Conservation (phyloP, 2,113 vertebrate genomes). For the Sprattus sprattus region DNA sequence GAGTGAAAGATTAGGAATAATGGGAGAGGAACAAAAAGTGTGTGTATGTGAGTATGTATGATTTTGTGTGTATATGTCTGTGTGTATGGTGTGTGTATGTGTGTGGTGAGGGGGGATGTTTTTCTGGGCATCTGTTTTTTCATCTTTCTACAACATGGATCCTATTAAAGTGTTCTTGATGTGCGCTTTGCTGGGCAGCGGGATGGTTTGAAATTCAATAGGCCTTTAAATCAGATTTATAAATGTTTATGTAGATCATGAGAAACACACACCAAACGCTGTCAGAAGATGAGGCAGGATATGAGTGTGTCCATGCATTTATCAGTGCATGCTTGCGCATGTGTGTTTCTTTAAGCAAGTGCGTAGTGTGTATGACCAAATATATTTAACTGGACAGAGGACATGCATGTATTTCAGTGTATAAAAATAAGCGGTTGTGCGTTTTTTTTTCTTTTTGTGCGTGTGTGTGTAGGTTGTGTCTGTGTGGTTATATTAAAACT, state of each 20-base stretch:
- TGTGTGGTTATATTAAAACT: slow-evolving; percentile 26
- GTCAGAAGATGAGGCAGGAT: slow-evolving; percentile 37
- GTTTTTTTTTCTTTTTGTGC: too few relatives aligned
- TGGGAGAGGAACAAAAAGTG: background rate
- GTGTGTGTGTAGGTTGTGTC: background rate
- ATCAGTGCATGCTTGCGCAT: slow-evolving; percentile 7
- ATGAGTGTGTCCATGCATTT: slow-evolving; percentile 21
- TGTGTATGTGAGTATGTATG: background rate
- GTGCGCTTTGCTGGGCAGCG: slow-evolving; percentile 54
- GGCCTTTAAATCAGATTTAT: slow-evolving; percentile 79
- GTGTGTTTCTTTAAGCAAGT: background rate
- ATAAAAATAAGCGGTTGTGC: too few relatives aligned
- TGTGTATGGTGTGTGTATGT: background rate
- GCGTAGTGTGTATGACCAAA: too few relatives aligned
- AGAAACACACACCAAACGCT: slow-evolving; percentile 68
- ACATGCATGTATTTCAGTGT: too few relatives aligned
- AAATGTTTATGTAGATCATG: slow-evolving; percentile 81
- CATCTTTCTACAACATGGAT: slow-evolving; percentile 65
- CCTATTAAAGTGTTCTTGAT: slow-evolving; percentile 67
- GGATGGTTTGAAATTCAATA: slow-evolving; percentile 79
- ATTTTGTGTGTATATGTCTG: too few relatives aligned
- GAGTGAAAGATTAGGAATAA: slow-evolving; percentile 37
- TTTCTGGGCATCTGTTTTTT: background rate
- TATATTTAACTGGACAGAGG: too few relatives aligned
- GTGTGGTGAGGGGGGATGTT: background rate